Conservation (phyloP, 2,888 invertebrate species). For the Eumerus sabulonum region DNA sequence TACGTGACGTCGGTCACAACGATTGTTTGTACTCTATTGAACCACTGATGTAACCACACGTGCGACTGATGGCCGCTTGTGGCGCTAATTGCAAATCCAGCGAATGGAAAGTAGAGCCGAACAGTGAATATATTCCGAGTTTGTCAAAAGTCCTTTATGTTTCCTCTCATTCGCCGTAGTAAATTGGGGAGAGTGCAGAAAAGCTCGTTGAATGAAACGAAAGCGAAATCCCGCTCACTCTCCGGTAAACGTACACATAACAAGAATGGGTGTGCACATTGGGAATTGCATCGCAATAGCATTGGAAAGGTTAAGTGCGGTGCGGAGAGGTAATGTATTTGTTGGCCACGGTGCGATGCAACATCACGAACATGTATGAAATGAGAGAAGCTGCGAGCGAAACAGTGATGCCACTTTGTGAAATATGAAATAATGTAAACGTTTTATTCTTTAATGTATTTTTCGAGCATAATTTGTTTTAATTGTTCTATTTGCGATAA, state of each 20-base stretch:
- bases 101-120: conserved; percentile 15
- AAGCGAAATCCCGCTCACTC: conserved; percentile 53
- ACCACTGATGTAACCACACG: conserved; percentile 8
- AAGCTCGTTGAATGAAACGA: conserved; percentile 47
- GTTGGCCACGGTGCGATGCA: conserved; percentile 5
- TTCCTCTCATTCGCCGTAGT: no score
- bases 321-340: not conserved
- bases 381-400: not conserved
- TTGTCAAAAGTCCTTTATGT: no score
- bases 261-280: conserved; percentile 29
- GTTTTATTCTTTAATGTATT: no score
- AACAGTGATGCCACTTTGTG: conserved; percentile 26
- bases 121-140: conserved; percentile 35
- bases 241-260: not conserved
- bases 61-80: conserved; percentile 15
- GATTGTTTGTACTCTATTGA: no score
- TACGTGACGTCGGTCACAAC: conserved; percentile 44
- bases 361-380: not conserved
- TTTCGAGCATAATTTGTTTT: no score
- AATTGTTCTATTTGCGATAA: no score
- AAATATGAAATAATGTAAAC: no score
- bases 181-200: not conserved
- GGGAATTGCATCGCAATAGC: no score
- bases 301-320: no score
- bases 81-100: not conserved